A percentile compares a stretch with the other conserved stretches of the same genome.
phyloP scores from a whole-genome alignment of 2,113 vertebrate genomes.

The Glaucomys volans region DNA sequence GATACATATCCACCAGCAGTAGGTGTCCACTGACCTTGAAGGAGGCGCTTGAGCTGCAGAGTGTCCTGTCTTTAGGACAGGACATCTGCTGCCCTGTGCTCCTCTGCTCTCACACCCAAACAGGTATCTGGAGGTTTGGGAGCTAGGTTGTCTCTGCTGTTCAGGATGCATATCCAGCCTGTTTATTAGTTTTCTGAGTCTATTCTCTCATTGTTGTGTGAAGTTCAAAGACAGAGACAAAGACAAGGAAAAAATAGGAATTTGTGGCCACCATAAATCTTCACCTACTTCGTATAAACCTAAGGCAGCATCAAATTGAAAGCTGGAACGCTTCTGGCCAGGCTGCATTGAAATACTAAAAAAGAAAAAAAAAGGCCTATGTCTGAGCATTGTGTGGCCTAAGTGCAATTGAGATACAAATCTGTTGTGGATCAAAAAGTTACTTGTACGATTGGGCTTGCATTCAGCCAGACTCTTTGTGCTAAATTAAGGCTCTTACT shows the following conservation, averaged over 20 bases:
- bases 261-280: slow-evolving; percentile 52
- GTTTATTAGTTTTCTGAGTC: slow-evolving; percentile 22
- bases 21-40: neutral
- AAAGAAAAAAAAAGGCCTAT: neutral
- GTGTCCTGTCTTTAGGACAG: neutral
- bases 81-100: neutral
- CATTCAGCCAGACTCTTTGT: neutral
- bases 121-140: neutral
- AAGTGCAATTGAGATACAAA: neutral
- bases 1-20: neutral
- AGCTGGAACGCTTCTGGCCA: neutral
- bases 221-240: slow-evolving; percentile 56
- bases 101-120: neutral
- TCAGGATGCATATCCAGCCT: slow-evolving; percentile 18
- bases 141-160: neutral
- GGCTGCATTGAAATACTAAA: slow-evolving; percentile 21
- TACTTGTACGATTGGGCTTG: neutral
- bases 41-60: neutral
- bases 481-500: slow-evolving; percentile 14
- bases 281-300: neutral
- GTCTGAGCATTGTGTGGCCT: neutral
- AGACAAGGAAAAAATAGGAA: slow-evolving; percentile 42
- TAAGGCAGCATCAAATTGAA: slow-evolving; percentile 18
- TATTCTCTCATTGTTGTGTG: neutral
- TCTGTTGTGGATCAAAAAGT: slow-evolving; percentile 11